Percentiles rank a stretch among this genome's conserved stretches.
Conservation (phyloP, 2,797 vertebrate genomes). For the Halcyon leucocephala region DNA sequence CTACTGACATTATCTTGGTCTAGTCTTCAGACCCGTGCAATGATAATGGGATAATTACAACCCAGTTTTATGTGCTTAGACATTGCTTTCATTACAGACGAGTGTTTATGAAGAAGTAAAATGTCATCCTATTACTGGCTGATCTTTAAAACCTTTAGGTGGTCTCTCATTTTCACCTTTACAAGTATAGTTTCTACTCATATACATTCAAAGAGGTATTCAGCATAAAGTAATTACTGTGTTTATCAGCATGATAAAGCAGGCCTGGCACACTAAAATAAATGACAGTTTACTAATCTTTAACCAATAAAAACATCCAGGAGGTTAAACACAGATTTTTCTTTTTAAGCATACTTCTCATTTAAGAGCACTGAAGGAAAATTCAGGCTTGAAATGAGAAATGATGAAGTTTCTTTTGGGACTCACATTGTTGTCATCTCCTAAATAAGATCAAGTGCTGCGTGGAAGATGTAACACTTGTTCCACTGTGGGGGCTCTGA, state of each 20-base stretch:
- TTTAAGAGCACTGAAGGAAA: neutral
- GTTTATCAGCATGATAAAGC: neutral
- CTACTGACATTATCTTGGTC: neutral
- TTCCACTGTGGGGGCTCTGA: neutral
- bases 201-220: neutral
- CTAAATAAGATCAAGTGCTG: fast-evolving
- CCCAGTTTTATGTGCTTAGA: neutral
- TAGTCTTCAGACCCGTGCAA: neutral
- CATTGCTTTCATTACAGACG: neutral
- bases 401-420: fast-evolving
- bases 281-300: neutral
- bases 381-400: neutral
- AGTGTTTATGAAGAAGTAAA: neutral
- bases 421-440: neutral
- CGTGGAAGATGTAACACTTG: neutral
- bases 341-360: neutral
- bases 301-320: neutral
- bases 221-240: neutral
- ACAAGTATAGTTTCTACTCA: fast-evolving
- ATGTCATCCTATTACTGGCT: neutral
- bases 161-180: neutral
- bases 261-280: neutral
- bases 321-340: neutral
- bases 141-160: neutral
- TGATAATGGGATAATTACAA: neutral